Evolutionary conservation across 2,888 invertebrate genomes (phyloP), one percentile per base, ranked within the genome.

Genomic region (Noctuana brunneofusca): DNA sequence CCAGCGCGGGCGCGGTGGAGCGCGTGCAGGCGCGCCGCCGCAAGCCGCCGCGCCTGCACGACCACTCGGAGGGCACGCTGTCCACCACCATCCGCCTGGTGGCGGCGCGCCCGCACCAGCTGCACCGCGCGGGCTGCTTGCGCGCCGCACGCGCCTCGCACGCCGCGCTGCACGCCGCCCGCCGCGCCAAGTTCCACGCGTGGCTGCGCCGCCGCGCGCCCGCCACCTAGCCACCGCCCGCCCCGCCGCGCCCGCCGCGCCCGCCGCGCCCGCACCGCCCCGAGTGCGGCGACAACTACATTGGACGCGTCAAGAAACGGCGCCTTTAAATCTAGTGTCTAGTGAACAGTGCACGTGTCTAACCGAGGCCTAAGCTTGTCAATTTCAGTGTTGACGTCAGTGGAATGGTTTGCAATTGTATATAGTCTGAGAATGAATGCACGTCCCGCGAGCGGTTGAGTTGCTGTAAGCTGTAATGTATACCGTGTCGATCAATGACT

Each of bases 71-170:
- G 72, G 78, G 81, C 71, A 75, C 79, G 18, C 75, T 79, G 27
- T 70, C 71, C 32, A 65, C 71, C 22, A 69, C 65, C 9, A 67
- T 60, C 67, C 81, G 85, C 2, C 65, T 84, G 32, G 76, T 89
- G 14, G 83, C 85, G 30, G 78, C 82, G 63, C 78, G 87, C 0
- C 85, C 88, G 41, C 84, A 87, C 49, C 78, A 79, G 35, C 73
- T 88, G 49, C 89, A 87, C 79, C 83, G 84, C 63, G 73, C 79
- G 12, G 89, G 89, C 0, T 74, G 84, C 0, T 78, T 89, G 16
- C 66, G 71, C 11, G 75, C 79, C 0, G 87, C 89, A 9, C 75
- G 83, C 6, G 76, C 75, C 8, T 74, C 80, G 0, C 87, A 86
- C 68, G 66, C 74, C 38, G 71, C 81, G 0, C 76, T 85, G 3